Conservation (phyloP, 2,797 vertebrate genomes). For the Enoplosus armatus region DNA sequence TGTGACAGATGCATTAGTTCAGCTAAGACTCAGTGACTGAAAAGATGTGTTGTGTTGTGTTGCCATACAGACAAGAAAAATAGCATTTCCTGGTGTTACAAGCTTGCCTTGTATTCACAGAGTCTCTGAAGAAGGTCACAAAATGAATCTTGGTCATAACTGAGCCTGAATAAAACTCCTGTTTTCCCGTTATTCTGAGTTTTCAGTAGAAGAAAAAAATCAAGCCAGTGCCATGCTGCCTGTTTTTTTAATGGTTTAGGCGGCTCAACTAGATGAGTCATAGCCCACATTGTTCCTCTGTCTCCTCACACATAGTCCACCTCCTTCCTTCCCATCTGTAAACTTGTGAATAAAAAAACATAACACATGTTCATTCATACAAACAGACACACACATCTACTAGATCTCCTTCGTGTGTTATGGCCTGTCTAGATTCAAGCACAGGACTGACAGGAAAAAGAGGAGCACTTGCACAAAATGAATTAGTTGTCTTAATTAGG, state of each 20-base stretch:
- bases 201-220: not conserved
- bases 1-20: constrained; percentile 20
- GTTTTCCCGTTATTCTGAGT: not conserved
- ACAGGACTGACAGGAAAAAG: constrained; percentile 6
- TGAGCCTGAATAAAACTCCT: not conserved
- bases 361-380: constrained; percentile 45
- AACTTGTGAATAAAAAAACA: constrained; percentile 68
- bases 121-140: not conserved
- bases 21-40: constrained; percentile 1
- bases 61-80: not conserved
- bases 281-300: constrained; percentile 43
- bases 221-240: not conserved
- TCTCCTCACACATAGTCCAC: constrained; percentile 42
- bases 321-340: constrained; percentile 60
- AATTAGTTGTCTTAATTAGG: constrained; percentile 59
- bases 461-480: constrained; percentile 20
- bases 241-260: constrained; percentile 30
- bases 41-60: constrained; percentile 14
- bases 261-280: constrained; percentile 49
- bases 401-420: not conserved
- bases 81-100: constrained; percentile 11
- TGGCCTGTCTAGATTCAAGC: constrained; percentile 6
- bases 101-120: not conserved
- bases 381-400: not conserved
- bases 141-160: not conserved